Conservation (phyloP, 2,888 invertebrate species). For the Drosophila paranaensis region DNA sequence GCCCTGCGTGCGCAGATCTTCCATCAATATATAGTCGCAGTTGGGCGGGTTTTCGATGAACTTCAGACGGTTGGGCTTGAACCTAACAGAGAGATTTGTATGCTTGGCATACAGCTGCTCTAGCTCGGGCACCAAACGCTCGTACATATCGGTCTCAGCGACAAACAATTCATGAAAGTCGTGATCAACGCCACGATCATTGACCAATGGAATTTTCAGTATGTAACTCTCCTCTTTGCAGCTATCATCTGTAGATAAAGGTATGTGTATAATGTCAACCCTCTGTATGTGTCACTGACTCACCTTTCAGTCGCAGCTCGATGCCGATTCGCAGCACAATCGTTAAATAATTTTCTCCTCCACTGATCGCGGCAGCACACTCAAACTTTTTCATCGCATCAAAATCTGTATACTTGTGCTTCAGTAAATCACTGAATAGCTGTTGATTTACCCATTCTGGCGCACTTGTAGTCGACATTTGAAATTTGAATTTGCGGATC, state of each 20-base stretch:
- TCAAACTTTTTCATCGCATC: slow-evolving; percentile 58
- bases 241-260: slow-evolving; percentile 38
- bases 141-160: slow-evolving; percentile 71
- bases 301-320: slow-evolving; percentile 69
- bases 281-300: slow-evolving; percentile 17
- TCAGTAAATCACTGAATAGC: slow-evolving; percentile 60
- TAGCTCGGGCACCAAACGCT: slow-evolving; percentile 71
- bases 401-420: slow-evolving; percentile 46
- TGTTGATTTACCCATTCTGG: slow-evolving; percentile 70
- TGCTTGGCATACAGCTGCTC: slow-evolving; percentile 62
- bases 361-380: slow-evolving; percentile 59
- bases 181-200: slow-evolving; percentile 56
- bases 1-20: slow-evolving; percentile 66
- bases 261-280: not conserved
- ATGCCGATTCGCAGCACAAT: slow-evolving; percentile 72
- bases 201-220: slow-evolving; percentile 71
- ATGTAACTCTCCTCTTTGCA: slow-evolving; percentile 58
- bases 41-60: slow-evolving; percentile 49
- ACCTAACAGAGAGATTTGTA: slow-evolving; percentile 44
- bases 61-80: slow-evolving; percentile 67
- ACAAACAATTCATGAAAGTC: slow-evolving; percentile 62
- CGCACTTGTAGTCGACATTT: slow-evolving; percentile 37
- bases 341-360: slow-evolving; percentile 81
- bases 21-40: slow-evolving; percentile 72
- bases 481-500: not conserved